These are phyloP conservation scores for Lagodon rhomboides DNA, from an alignment of 2,797 vertebrate genomes.

Conservation along the genomic window DNA sequence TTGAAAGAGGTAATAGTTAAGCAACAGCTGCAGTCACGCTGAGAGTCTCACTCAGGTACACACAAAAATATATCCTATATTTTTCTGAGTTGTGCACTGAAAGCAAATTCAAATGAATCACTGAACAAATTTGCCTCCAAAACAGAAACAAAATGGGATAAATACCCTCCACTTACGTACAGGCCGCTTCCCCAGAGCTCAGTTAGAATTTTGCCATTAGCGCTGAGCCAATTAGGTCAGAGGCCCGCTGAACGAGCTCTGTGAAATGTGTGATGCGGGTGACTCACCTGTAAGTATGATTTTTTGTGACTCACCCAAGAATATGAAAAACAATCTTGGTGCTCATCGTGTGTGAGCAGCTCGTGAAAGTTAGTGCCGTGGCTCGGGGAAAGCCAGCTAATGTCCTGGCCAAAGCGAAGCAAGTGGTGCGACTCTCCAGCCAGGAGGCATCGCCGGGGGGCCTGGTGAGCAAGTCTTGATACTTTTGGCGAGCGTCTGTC, in stretches of 20 bases:
- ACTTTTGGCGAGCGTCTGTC: neutral
- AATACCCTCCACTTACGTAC: neutral
- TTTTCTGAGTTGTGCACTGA: neutral
- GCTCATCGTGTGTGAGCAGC: neutral
- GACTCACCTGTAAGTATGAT: neutral
- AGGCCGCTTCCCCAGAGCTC: neutral
- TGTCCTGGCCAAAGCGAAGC: no score
- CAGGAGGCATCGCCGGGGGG: neutral
- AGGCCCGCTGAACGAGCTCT: conserved; percentile 3
- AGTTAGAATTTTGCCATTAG: conserved; percentile 6
- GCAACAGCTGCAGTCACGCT: neutral
- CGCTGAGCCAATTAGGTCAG: conserved; percentile 15
- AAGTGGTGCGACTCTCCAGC: neutral
- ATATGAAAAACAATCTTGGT: neutral
- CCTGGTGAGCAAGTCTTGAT: neutral
- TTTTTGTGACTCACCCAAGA: neutral
- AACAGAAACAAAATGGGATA: neutral
- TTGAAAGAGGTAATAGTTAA: neutral
- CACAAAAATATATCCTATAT: neutral
- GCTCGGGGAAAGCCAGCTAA: neutral
- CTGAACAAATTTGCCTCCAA: neutral
- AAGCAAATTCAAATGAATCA: neutral
- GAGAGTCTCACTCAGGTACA: neutral
- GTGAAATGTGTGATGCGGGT: conserved; percentile 1
- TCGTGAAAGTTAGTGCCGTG: neutral